These are phyloP conservation scores for Tineola bisselliella DNA, from an alignment of 2,888 invertebrate genomes.

Conservation along the genomic window DNA sequence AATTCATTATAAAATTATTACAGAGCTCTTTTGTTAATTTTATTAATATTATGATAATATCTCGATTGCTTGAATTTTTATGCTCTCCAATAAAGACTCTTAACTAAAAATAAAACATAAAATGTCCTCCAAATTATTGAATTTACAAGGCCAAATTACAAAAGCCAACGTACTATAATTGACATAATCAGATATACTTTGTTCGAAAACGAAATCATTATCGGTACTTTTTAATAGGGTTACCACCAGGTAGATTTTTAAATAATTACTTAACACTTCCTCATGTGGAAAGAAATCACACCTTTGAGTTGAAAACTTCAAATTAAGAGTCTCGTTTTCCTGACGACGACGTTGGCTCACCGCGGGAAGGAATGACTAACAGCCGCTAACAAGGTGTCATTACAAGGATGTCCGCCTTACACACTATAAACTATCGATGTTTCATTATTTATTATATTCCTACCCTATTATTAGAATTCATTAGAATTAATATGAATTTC, in stretches of 20 bases:
- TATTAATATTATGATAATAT: background rate
- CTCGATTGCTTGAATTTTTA: background rate
- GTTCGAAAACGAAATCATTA: conserved; percentile 30
- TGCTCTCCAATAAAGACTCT: background rate
- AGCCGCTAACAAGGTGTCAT: conserved; percentile 59
- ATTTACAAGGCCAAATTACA: conserved; percentile 1
- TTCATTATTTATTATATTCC: conserved; percentile 24
- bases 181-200: background rate
- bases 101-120: background rate
- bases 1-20: background rate
- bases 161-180: background rate
- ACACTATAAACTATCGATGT: conserved; percentile 35
- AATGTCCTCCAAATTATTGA: background rate
- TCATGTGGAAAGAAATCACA: conserved; percentile 50
- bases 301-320: conserved; percentile 40
- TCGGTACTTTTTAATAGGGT: conserved; percentile 20
- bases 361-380: conserved; percentile 46
- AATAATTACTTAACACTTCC: conserved; percentile 59
- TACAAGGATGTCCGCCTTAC: conserved; percentile 52
- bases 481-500: too few species aligned
- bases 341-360: conserved; percentile 21
- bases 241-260: conserved; percentile 16
- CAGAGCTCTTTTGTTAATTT: background rate
- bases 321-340: conserved; percentile 54
- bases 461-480: too few species aligned